These are phyloP conservation scores for Harpagifer antarcticus DNA, from an alignment of 2,797 vertebrate species.

Conservation along the genomic window DNA sequence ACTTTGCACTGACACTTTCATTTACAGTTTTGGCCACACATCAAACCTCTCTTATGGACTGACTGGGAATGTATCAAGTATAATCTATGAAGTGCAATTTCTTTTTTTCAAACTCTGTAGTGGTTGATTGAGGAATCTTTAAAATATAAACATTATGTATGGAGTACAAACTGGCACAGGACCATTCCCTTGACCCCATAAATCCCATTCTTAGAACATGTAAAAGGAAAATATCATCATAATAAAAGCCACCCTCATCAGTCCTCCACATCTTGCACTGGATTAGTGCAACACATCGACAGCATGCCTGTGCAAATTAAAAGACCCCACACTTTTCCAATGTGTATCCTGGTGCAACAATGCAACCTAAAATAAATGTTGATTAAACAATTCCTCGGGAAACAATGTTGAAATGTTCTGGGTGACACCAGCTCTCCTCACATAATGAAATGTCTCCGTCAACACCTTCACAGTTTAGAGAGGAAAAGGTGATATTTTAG, in stretches of 20 bases:
- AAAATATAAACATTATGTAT: conserved; percentile 59
- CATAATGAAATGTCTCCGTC: conserved; percentile 34
- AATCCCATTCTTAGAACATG: conserved; percentile 37
- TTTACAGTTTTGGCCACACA: conserved; percentile 79
- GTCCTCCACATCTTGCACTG: conserved; percentile 33
- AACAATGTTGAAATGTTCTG: conserved; percentile 27
- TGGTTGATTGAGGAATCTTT: conserved; percentile 49
- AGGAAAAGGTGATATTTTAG: conserved; percentile 19
- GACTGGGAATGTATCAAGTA: conserved; percentile 84
- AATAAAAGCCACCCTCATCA: conserved; percentile 29
- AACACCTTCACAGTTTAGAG: conserved; percentile 48
- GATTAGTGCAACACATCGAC: conserved; percentile 49
- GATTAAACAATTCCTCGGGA: conserved; percentile 18
- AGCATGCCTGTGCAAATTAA: conserved; percentile 64
- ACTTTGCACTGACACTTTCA: conserved; percentile 81
- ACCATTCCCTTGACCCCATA: conserved; percentile 37
- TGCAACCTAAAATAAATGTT: conserved; percentile 18
- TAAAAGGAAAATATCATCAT: conserved; percentile 21
- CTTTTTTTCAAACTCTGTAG: conserved; percentile 46
- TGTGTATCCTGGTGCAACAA: conserved; percentile 12
- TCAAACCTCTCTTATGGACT: conserved; percentile 71
- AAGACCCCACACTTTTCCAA: conserved; percentile 40
- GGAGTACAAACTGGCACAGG: conserved; percentile 57
- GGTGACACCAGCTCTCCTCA: conserved; percentile 14
- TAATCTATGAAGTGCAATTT: conserved; percentile 72